Evolutionary conservation across 2,888 invertebrate species (phyloP).

Genomic region (Polylopha cassiicola): DNA sequence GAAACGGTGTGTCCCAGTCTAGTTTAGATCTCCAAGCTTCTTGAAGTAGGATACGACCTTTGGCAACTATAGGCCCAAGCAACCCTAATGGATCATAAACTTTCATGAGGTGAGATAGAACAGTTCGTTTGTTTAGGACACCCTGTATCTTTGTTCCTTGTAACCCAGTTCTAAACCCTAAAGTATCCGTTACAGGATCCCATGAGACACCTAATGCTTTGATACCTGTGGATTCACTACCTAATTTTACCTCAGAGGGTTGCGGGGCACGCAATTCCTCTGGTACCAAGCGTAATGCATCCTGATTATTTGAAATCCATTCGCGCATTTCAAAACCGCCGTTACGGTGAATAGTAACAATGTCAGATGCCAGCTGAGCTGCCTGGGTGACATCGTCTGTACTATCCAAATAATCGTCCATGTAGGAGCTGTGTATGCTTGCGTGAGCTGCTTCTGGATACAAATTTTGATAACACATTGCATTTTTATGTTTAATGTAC

Average conservation of each 20-base stretch:
- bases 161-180: conserved; percentile 1
- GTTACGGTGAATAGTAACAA: neutral
- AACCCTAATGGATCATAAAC: conserved; percentile 1
- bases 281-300: neutral
- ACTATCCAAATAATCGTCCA: conserved; percentile 3
- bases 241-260: neutral
- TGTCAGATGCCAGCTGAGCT: neutral
- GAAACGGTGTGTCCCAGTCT: too few relatives aligned
- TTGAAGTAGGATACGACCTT: neutral
- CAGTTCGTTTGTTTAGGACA: neutral
- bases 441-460: neutral
- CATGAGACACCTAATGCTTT: neutral
- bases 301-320: neutral
- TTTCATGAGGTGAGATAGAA: conserved; percentile 1
- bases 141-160: too few relatives aligned
- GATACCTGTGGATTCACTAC: neutral
- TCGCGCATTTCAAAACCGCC: neutral
- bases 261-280: neutral
- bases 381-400: neutral
- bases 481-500: conserved; percentile 1
- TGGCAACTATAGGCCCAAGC: neutral
- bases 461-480: neutral
- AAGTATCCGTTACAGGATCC: neutral
- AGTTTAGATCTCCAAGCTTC: conserved; percentile 1
- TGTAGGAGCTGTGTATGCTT: neutral